Percentiles rank a stretch among this genome's conserved stretches.
Conservation (phyloP, 2,797 vertebrate species). For the Octomys mimax region DNA sequence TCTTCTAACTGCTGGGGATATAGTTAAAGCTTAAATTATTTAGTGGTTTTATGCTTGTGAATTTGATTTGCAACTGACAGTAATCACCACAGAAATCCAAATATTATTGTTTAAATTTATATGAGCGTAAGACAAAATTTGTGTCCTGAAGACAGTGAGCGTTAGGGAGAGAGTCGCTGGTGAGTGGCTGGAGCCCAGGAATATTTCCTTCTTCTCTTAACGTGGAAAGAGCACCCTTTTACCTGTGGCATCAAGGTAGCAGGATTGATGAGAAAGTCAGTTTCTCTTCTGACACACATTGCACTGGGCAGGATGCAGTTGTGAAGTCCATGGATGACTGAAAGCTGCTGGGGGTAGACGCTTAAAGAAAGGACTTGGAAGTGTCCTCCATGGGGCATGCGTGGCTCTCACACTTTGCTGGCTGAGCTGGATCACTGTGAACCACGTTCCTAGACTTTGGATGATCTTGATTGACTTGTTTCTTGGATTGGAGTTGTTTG, state of each 20-base stretch:
- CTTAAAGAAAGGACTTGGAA: constrained; percentile 54
- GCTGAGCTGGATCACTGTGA: neutral
- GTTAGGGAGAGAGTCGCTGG: constrained; percentile 52
- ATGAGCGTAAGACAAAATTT: constrained; percentile 68
- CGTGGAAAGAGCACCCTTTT: constrained; percentile 62
- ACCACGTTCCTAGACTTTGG: neutral
- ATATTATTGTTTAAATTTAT: constrained; percentile 74
- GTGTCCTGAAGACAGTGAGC: constrained; percentile 46
- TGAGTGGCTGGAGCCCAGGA: constrained; percentile 1
- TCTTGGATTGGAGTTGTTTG: constrained; percentile 60
- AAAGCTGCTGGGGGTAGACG: constrained; percentile 1
- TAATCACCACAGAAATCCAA: constrained; percentile 60
- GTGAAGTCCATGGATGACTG: constrained; percentile 32
- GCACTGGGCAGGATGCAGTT: neutral
- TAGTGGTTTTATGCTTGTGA: constrained; percentile 65
- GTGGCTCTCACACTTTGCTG: neutral
- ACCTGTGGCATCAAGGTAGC: constrained; percentile 51
- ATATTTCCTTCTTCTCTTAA: constrained; percentile 31
- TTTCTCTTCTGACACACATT: constrained; percentile 48
- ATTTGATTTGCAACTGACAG: constrained; percentile 73
- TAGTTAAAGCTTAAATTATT: constrained; percentile 58
- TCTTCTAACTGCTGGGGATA: constrained; percentile 41
- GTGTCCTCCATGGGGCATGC: neutral
- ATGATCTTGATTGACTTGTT: constrained; percentile 64
- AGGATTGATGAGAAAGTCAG: constrained; percentile 57